Base-by-base conservation (phyloP, 2,113 vertebrate species). In the Polypterus bichir region DNA sequence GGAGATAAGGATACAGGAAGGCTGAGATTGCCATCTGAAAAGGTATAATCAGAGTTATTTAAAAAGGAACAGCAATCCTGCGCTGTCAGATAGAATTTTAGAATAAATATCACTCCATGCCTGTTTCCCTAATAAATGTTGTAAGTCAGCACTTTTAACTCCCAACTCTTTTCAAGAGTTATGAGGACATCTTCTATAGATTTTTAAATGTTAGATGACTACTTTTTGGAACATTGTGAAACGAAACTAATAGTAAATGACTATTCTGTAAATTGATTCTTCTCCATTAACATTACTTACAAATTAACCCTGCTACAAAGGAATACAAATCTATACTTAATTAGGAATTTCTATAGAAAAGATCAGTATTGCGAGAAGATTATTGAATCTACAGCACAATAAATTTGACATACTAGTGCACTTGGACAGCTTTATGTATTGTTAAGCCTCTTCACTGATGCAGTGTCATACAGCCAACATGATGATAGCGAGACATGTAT, bases 401-500 rank as follows among this genome's bases (percentile, higher is more conserved):
- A 58, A 58, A 58, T 58, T 45, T 58, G 7, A 58, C 46, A 44
- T 44, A 58, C 56, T 44, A 9, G n/a, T 44, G 44, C 6, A 58
- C 8, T 45, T 58, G 5, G 56, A 45, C 56, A 58, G n/a, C n/a
- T 58, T 58, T 58, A 58, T 58, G 11, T 58, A 7, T 4, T 45
- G 44, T 7, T 7, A 6, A n/a, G 6, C 56, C 9, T 7, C 44
- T 45, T 6, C 56, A 8, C 27, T 27, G 27, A 27, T 27, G 27
- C 27, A 27, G 27, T 27, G 27, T 27, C 27, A 27, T 27, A 27
- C 27, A 2, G 27, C 27, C 51, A 53, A 53, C 51, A 53, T 53
- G 51, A 53, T 27, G 27, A 27, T 27, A 27, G 27, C 27, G 27
- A 27, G 27, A 67, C 56, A 4, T 64, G 66, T 59, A 66, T 55